A percentile compares a stretch with the other conserved stretches of the same genome.
These are phyloP conservation scores for Nibea coibor DNA, from an alignment of 2,113 vertebrate genomes.

Conservation along the genomic window DNA sequence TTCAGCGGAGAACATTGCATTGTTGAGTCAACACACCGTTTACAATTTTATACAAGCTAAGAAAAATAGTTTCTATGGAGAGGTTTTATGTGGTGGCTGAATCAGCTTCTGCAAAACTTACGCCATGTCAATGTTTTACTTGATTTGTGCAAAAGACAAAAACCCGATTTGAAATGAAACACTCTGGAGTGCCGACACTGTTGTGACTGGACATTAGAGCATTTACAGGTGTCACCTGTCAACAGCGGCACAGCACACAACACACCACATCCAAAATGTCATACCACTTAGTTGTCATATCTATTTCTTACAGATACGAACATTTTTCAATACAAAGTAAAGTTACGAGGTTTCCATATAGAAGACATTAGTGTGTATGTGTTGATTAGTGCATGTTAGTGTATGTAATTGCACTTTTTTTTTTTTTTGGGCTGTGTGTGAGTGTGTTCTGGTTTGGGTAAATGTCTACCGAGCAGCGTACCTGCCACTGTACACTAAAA, in stretches of 20 bases:
- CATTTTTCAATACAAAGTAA: background rate
- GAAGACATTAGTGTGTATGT: background rate
- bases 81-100: background rate
- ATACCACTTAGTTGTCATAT: no score
- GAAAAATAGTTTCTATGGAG: background rate
- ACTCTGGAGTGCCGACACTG: background rate
- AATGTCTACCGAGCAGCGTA: slow-evolving; percentile 3
- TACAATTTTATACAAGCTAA: background rate
- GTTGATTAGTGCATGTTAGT: background rate
- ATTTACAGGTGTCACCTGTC: background rate
- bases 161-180: slow-evolving; percentile 15
- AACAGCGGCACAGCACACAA: background rate
- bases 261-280: background rate
- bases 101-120: background rate
- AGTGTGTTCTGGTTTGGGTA: slow-evolving; percentile 6
- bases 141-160: slow-evolving; percentile 19
- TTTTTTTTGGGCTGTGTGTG: slow-evolving; percentile 13
- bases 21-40: background rate
- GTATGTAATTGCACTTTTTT: background rate
- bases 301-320: background rate
- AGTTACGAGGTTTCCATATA: background rate
- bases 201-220: background rate
- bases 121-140: background rate
- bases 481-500: slow-evolving; percentile 31
- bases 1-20: slow-evolving; percentile 3